Base-by-base conservation (phyloP, 35 echinoderm and acorn worm species). In the Patiria miniata region DNA sequence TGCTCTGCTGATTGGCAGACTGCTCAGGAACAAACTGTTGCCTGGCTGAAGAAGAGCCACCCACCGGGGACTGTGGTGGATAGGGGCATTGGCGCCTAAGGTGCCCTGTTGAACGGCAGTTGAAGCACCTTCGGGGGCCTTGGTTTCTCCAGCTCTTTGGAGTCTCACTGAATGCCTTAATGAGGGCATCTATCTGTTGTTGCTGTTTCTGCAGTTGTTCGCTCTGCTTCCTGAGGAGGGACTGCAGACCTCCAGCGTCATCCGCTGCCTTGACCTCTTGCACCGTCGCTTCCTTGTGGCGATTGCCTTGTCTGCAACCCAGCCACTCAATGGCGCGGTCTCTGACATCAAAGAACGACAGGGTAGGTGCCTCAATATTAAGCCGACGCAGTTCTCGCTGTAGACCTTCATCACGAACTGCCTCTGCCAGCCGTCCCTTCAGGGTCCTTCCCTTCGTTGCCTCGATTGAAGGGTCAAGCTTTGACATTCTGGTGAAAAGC, bases 161-260 rank as follows among this genome's bases (percentile, higher is more conserved):
- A 14, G 54, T 79, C 59, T 14, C 33, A 0, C n/a, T 40, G n/a
- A n/a, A n/a, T n/a, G n/a, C n/a, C n/a, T n/a, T n/a, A n/a, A n/a
- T n/a, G n/a, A 92, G 50, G 23, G 61, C 9, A 4, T 91, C 83
- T 1, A 91, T 29, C 39, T 91, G 90, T 37, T 86, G 61, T 30
- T 91, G 90, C 51, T 91, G 90, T 1, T 39, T 61, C 44, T 83
- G 51, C 37, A 91, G 37, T 34, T 91, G 90, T 18, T 87, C 78
- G 26, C 38, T 78, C 36, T 91, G 90, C 30, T 68, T 39, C 52
- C 56, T 86, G 37, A 86, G 50, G 21, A 87, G 21, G 16, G 68
- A 61, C 40, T 79, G 37, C 34, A 69, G 40, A 10, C n/a, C n/a
- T n/a, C n/a, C n/a, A n/a, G n/a, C n/a, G n/a, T n/a, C n/a, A n/a